A percentile compares a stretch with the other conserved stretches of the same genome.
Conservation (phyloP, 1,140 invertebrate species). For the Colletes gigas region DNA sequence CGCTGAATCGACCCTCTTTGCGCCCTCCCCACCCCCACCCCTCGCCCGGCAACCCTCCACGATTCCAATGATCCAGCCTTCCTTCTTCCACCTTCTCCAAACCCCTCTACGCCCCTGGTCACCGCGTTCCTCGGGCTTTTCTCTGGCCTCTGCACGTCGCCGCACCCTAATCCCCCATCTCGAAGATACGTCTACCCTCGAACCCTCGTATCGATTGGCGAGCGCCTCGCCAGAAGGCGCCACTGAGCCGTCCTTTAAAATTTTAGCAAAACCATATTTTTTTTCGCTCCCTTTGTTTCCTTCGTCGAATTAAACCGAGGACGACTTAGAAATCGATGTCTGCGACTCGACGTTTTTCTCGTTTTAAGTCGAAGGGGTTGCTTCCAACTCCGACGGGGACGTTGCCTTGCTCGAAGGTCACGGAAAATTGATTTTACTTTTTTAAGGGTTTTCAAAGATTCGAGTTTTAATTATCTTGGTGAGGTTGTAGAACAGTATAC, state of each 20-base stretch:
- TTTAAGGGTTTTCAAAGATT: no score
- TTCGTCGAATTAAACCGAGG: no score
- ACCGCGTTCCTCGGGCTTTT: slow-evolving; percentile 50
- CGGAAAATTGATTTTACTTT: no score
- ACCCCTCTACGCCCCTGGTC: slow-evolving; percentile 30
- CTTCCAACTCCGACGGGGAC: no score
- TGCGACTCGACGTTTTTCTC: no score
- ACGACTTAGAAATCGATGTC: no score
- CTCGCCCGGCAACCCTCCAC: slow-evolving; percentile 42
- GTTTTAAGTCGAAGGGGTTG: no score
- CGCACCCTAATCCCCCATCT: slow-evolving; percentile 78
- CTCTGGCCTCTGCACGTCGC: slow-evolving; percentile 68
- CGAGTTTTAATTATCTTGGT: no score
- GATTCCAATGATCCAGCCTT: slow-evolving; percentile 58
- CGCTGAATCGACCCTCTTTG: slow-evolving; percentile 77
- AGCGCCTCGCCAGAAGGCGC: slow-evolving; percentile 72
- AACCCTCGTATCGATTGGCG: slow-evolving; percentile 75
- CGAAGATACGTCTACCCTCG: slow-evolving; percentile 74
- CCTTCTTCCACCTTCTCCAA: slow-evolving; percentile 51
- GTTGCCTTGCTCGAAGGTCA: no score
- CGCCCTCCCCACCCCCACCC: slow-evolving; percentile 51
- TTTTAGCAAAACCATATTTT: slow-evolving; percentile 3
- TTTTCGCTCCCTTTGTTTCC: no score
- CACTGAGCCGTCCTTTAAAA: slow-evolving; percentile 51
- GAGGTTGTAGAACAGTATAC: no score